These are phyloP conservation scores for Frankliniella fusca DNA, from an alignment of 2,888 invertebrate species.

Conservation along the genomic window DNA sequence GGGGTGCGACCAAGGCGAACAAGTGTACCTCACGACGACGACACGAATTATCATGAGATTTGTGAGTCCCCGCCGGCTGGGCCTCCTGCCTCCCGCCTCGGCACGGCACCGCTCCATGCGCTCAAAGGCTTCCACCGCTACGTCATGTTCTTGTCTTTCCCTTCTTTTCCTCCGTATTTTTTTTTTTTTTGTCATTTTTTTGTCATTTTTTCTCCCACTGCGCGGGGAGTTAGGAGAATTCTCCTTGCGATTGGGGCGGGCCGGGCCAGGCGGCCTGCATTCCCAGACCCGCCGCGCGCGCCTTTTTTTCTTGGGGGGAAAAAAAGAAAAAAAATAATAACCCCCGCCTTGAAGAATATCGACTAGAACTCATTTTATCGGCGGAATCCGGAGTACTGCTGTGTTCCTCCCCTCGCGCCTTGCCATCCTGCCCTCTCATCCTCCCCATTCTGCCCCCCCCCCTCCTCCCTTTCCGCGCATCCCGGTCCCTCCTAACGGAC, in stretches of 20 bases:
- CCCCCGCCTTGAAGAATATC: too few relatives aligned
- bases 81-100: too few relatives aligned
- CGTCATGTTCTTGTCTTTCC: not conserved
- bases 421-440: not conserved
- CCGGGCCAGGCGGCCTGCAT: not conserved
- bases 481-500: too few relatives aligned
- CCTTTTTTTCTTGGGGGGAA: not conserved
- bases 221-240: not conserved
- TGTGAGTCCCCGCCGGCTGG: too few relatives aligned
- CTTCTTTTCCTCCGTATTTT: not conserved
- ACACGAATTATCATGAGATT: too few relatives aligned
- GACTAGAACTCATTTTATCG: not conserved
- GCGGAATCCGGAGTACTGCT: too few relatives aligned
- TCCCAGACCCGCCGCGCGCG: not conserved
- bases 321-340: not conserved
- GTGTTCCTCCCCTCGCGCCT: not conserved
- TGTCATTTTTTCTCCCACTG: not conserved
- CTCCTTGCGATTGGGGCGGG: not conserved
- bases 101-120: too few relatives aligned
- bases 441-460: not conserved
- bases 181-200: slow-evolving; percentile 16
- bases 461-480: too few relatives aligned
- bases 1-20: too few relatives aligned
- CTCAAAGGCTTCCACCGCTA: too few relatives aligned
- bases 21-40: too few relatives aligned